Conservation (phyloP, 2,797 vertebrate species). For the Bovichtus variegatus region DNA sequence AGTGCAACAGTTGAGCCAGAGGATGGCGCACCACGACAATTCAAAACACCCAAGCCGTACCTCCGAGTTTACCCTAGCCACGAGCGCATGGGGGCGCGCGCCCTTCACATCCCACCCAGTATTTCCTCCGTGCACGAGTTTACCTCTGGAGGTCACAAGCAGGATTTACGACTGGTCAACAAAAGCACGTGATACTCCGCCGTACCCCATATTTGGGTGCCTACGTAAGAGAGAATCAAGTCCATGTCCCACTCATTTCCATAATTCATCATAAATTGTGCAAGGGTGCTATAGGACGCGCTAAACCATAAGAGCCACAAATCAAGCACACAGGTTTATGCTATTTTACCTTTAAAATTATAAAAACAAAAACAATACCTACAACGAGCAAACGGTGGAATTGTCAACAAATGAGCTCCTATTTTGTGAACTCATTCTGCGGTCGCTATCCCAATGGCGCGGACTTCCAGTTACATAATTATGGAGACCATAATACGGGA, state of each 20-base stretch:
- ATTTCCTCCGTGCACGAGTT: constrained; percentile 96
- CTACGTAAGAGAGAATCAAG: constrained; percentile 99
- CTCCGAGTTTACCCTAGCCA: constrained; percentile 75
- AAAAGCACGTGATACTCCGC: constrained; percentile 99
- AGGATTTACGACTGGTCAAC: constrained; percentile 99
- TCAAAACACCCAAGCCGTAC: constrained; percentile 73
- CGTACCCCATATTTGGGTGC: constrained; percentile 99
- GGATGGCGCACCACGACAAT: constrained; percentile 94
- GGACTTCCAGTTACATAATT: constrained; percentile 99
- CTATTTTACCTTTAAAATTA: constrained; percentile 79
- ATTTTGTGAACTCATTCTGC: constrained; percentile 99
- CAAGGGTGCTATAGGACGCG: constrained; percentile 99
- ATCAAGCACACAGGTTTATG: constrained; percentile 95
- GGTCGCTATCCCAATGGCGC: constrained; percentile 99
- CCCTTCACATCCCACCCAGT: constrained; percentile 90
- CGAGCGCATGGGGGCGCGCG: constrained; percentile 81
- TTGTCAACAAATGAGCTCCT: constrained; percentile 99
- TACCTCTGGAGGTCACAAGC: constrained; percentile 99
- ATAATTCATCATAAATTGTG: constrained; percentile 99
- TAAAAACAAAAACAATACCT: constrained; percentile 75
- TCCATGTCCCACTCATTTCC: constrained; percentile 99
- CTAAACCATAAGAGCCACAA: constrained; percentile 99
- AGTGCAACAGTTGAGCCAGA: constrained; percentile 85
- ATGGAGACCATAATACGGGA: constrained; percentile 97
- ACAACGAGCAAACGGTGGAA: constrained; percentile 71